phyloP scores from a whole-genome alignment of 2,797 vertebrate species.

The Silurus lanzhouensis region DNA sequence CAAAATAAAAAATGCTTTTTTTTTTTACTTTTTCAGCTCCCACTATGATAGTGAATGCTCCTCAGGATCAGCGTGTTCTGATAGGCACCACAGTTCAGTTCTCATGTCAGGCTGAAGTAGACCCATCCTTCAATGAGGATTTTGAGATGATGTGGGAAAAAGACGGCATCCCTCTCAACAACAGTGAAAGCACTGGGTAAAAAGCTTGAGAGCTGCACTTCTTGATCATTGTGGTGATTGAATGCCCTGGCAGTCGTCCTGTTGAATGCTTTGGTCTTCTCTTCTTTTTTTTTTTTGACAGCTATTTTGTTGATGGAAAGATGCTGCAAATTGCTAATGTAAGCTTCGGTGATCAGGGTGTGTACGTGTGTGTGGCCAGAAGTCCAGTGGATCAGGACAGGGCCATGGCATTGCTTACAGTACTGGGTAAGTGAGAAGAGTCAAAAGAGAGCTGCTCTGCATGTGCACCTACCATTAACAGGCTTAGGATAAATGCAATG shows the following conservation, averaged over 20 bases:
- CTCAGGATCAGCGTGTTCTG: conserved; percentile 79
- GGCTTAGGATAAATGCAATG: background rate
- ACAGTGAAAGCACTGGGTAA: conserved; percentile 82
- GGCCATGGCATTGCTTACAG: conserved; percentile 74
- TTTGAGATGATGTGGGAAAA: conserved; percentile 90
- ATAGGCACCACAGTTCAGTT: conserved; percentile 79
- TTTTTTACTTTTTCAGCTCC: conserved; percentile 77
- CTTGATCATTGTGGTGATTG: background rate
- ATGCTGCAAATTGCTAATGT: conserved; percentile 85
- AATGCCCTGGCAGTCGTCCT: conserved; percentile 31
- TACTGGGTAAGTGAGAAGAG: conserved; percentile 81
- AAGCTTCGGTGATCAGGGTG: conserved; percentile 80
- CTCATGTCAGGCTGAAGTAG: conserved; percentile 83
- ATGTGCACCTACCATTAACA: background rate
- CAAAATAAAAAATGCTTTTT: no score
- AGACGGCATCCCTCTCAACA: conserved; percentile 76
- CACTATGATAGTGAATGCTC: conserved; percentile 80
- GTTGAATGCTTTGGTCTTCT: conserved; percentile 34
- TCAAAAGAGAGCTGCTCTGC: background rate
- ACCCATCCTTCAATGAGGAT: conserved; percentile 81
- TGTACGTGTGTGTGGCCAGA: conserved; percentile 83
- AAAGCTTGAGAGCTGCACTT: conserved; percentile 11
- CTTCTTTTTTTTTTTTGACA: conserved; percentile 56
- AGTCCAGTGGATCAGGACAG: conserved; percentile 79
- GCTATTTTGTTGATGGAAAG: conserved; percentile 81